A percentile compares a stretch with the other conserved stretches of the same genome.
Evolutionary conservation across 2,888 invertebrate genomes (phyloP).

Genomic region (Steinernema hermaphroditum): DNA sequence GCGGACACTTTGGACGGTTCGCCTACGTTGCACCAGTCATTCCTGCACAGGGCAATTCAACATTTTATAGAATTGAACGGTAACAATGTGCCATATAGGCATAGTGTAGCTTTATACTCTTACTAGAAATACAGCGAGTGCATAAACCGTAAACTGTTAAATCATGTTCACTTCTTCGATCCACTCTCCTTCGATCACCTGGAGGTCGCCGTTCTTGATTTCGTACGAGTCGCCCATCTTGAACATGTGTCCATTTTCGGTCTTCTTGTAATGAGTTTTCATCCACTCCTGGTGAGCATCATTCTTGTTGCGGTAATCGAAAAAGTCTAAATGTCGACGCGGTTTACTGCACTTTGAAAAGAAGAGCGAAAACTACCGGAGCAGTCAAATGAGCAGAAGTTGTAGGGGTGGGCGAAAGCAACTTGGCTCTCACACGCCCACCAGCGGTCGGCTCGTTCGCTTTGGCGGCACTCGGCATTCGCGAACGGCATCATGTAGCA

Average conservation of each 20-base stretch:
- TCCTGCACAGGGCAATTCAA: too few relatives aligned
- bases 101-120: too few relatives aligned
- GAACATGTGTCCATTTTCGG: not conserved
- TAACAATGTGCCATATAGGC: too few relatives aligned
- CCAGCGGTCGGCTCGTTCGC: not conserved
- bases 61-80: too few relatives aligned
- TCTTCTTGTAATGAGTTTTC: conserved; percentile 21
- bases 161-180: not conserved
- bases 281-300: not conserved
- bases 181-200: conserved; percentile 9
- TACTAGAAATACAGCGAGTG: too few relatives aligned
- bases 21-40: too few relatives aligned
- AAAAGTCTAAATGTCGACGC: not conserved
- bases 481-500: conserved; percentile 7
- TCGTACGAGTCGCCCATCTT: not conserved
- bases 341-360: too few relatives aligned
- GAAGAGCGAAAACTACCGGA: not conserved
- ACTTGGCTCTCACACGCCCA: conserved; percentile 24
- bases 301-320: not conserved
- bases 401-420: not conserved
- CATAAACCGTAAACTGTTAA: not conserved
- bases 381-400: conserved; percentile 9
- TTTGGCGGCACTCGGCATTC: not conserved
- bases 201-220: not conserved
- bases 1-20: too few relatives aligned